Evolutionary conservation across 2,888 invertebrate species (phyloP), one percentile per base, ranked within the genome.

Genomic region (Caenorhabditis auriculariae): DNA sequence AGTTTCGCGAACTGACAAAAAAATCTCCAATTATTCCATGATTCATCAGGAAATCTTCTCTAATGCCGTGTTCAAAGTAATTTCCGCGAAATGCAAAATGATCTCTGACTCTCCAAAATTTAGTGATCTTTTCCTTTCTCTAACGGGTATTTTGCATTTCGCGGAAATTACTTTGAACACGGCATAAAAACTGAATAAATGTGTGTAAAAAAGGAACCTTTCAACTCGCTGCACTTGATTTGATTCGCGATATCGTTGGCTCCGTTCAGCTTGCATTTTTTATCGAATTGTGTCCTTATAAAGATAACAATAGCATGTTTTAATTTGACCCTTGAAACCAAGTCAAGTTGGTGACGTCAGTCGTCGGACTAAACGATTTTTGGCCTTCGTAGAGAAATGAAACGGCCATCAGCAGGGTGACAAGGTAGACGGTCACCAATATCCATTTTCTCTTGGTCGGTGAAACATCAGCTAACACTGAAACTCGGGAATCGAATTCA

Each of bases 321-420:
- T 41, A 12, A 43, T 4, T 3, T 19, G 12, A n/a, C 7, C 7
- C 9, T 27, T 23, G 41, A 27, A 43, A 66, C 72, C 75, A 75
- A n/a, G 77, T 77, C 70, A 77, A 67, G 59, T 77, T 77, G 9
- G 75, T 72, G 29, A 69, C 55, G 23, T 77, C 69, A 6, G 54
- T 57, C n/a, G 58, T 29, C n/a, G 64, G 62, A 49, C 72, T 75
- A 29, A 61, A 75, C 9, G 57, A 49, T 26, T 68, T 52, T 7
- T 65, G 63, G 7, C 67, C 67, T 28, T 78, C 72, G 54, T 75
- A 76, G 12, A 76, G 52, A 48, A 78, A 73, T 15, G 76, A 71
- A 26, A 76, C 64, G 27, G 69, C 65, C 66, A 67, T 65, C 2
- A 76, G 56, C 17, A 77, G 57, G 21, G 62, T 50, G 15, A 44